These are phyloP conservation scores for Aviceda subcristata DNA, from an alignment of 2,113 vertebrate species.

Conservation along the genomic window DNA sequence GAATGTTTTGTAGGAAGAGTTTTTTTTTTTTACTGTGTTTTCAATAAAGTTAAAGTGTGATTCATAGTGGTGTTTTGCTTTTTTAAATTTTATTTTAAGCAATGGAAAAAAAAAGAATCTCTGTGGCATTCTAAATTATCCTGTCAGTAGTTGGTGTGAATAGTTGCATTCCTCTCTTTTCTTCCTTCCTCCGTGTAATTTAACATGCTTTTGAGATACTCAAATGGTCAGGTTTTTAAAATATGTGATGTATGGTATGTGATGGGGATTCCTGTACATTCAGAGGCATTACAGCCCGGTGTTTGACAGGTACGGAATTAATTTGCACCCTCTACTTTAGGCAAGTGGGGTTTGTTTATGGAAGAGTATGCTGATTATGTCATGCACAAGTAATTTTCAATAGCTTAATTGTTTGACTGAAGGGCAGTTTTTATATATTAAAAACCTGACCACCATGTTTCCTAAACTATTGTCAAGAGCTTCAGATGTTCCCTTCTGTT, in stretches of 20 bases:
- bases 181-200: not conserved
- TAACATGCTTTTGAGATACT: not conserved
- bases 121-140: not conserved
- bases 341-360: not conserved
- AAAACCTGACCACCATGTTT: not conserved
- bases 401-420: not conserved
- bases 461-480: not conserved
- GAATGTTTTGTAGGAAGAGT: constrained; percentile 43
- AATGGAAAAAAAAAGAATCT: not conserved
- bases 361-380: not conserved
- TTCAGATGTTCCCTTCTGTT: not conserved
- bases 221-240: not conserved
- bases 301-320: not conserved
- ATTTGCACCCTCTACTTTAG: not conserved
- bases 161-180: not conserved
- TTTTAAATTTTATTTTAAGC: not conserved
- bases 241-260: not conserved
- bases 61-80: not conserved
- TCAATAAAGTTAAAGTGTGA: constrained; percentile 54
- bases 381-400: not conserved
- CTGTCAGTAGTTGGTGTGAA: not conserved
- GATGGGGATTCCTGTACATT: not conserved
- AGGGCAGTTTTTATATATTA: not conserved
- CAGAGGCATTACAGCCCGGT: not conserved
- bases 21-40: constrained; percentile 30